Conservation (phyloP, 2,888 invertebrate species). For the Disparrhopalites patrizii region DNA sequence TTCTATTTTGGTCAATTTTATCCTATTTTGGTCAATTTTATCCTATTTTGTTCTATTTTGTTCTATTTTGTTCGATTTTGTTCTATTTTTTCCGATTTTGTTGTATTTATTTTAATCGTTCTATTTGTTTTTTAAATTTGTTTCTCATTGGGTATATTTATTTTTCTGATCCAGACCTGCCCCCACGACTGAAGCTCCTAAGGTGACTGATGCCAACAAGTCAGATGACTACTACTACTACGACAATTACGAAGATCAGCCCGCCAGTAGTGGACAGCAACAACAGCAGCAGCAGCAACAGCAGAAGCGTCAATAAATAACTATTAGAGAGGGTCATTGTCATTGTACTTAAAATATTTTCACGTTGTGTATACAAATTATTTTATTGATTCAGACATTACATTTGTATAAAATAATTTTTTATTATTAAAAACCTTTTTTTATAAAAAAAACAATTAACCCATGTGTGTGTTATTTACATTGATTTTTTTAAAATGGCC, state of each 20-base stretch:
- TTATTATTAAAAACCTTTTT: neutral
- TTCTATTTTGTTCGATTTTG: neutral
- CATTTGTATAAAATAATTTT: constrained; percentile 7
- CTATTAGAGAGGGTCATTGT: constrained; percentile 1
- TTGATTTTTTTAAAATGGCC: too few relatives aligned
- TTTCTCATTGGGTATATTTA: too few relatives aligned
- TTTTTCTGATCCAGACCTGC: constrained; percentile 23
- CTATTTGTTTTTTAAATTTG: too few relatives aligned
- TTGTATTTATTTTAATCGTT: neutral
- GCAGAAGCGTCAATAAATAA: neutral
- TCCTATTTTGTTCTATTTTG: too few relatives aligned
- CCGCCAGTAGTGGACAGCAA: constrained; percentile 4
- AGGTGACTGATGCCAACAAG: constrained; percentile 34
- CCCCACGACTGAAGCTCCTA: constrained; percentile 35
- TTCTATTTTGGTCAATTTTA: too few relatives aligned
- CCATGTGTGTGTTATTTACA: too few relatives aligned
- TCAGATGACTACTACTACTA: constrained; percentile 47
- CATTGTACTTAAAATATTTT: constrained; percentile 1
- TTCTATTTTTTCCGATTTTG: neutral
- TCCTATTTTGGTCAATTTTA: too few relatives aligned
- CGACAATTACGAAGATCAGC: constrained; percentile 45
- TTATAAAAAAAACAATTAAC: neutral
- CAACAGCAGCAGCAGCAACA: constrained; percentile 32
- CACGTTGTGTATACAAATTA: constrained; percentile 17
- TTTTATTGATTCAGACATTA: constrained; percentile 14